Percentiles rank a stretch among this genome's conserved stretches.
phyloP scores from a whole-genome alignment of 2,888 invertebrate genomes.

The Acrobasis suavella region DNA sequence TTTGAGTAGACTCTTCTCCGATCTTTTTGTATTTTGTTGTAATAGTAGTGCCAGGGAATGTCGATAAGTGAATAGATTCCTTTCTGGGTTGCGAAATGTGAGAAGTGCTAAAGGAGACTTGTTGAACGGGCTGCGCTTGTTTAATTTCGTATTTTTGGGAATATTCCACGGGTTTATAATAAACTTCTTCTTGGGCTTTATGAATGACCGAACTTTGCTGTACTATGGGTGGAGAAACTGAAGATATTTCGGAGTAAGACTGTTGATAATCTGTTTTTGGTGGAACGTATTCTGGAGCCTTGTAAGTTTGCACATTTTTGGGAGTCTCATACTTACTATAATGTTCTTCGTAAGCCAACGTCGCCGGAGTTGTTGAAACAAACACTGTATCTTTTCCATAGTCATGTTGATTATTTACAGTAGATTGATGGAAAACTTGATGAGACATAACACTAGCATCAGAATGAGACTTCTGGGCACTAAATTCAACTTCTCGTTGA shows the following conservation, averaged over 20 bases:
- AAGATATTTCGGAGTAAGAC: conserved; percentile 52
- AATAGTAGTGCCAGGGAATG: conserved; percentile 51
- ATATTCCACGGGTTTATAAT: conserved; percentile 41
- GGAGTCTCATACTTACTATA: conserved; percentile 60
- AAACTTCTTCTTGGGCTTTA: conserved; percentile 43
- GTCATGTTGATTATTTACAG: conserved; percentile 46
- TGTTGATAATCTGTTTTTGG: conserved; percentile 57
- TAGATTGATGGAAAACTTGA: conserved; percentile 63
- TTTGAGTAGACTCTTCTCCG: conserved; percentile 63
- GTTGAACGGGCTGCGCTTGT: conserved; percentile 34
- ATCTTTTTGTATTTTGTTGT: conserved; percentile 57
- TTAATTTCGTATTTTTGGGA: conserved; percentile 42
- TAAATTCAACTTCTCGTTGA: conserved; percentile 58
- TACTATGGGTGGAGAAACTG: conserved; percentile 51
- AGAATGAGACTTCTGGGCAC: conserved; percentile 55
- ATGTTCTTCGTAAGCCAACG: conserved; percentile 66
- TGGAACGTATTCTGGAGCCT: conserved; percentile 52
- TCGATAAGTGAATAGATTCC: conserved; percentile 60
- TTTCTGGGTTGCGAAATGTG: conserved; percentile 53
- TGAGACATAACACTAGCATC: conserved; percentile 71
- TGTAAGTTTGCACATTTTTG: conserved; percentile 49
- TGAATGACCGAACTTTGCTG: conserved; percentile 53
- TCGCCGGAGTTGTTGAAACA: conserved; percentile 67
- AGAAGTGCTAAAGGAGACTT: conserved; percentile 54
- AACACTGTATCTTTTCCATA: conserved; percentile 54